Conservation (phyloP, 1,140 invertebrate genomes). For the Sogatella furcifera region DNA sequence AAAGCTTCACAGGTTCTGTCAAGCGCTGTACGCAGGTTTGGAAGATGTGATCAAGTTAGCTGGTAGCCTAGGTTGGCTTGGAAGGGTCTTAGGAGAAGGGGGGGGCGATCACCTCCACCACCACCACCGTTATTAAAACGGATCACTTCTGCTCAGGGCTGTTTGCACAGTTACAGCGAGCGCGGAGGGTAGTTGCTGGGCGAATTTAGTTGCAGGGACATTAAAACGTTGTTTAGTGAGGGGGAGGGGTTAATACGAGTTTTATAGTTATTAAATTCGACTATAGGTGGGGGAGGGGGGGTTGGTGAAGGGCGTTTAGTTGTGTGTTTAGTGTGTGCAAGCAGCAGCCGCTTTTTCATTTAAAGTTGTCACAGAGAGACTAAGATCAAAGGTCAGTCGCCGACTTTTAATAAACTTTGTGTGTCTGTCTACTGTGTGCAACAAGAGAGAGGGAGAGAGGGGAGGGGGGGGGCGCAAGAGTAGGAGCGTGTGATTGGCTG, state of each 20-base stretch:
- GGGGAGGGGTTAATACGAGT: background rate
- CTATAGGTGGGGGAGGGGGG: background rate
- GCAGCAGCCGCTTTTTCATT: background rate
- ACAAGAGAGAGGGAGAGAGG: conserved; percentile 18
- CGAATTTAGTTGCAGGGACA: background rate
- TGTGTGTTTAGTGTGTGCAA: background rate
- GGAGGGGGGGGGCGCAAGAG: conserved; percentile 21
- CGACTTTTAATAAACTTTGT: background rate
- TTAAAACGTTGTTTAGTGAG: background rate
- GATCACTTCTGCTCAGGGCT: background rate
- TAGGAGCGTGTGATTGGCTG: conserved; percentile 20
- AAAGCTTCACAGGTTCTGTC: background rate
- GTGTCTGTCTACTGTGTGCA: background rate
- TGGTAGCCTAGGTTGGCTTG: too few species aligned
- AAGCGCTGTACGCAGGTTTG: background rate
- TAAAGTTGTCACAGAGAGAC: background rate
- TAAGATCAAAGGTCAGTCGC: background rate
- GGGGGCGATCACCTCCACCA: background rate
- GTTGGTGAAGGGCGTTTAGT: background rate
- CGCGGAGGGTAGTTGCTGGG: too few species aligned
- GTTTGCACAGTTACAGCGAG: background rate
- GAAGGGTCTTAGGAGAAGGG: background rate
- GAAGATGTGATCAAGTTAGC: background rate
- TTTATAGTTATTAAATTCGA: conserved; percentile 2
- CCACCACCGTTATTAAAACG: background rate